A percentile compares a stretch with the other conserved stretches of the same genome.
phyloP scores from a whole-genome alignment of 2,113 vertebrate species.

The Grammomys dolichurus region DNA sequence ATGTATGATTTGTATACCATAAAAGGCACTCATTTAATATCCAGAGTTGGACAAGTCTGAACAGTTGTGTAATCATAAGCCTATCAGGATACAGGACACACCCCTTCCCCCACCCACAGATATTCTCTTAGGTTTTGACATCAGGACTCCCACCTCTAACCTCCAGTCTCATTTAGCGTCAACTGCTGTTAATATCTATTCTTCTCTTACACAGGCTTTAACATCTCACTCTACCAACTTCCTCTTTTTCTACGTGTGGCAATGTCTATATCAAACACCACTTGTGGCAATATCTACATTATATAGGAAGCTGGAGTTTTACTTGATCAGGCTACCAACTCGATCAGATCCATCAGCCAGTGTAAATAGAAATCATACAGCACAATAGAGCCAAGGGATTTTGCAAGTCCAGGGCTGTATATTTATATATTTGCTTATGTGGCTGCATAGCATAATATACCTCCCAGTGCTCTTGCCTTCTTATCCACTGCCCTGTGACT shows the following conservation, averaged over 20 bases:
- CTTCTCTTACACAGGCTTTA: neutral
- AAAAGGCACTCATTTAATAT: neutral
- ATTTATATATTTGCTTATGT: neutral
- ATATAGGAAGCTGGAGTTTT: neutral
- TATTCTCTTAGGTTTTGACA: neutral
- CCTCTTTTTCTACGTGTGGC: neutral
- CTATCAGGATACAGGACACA: neutral
- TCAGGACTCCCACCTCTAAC: rapidly evolving
- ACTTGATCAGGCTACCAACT: neutral
- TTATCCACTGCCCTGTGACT: too few relatives aligned
- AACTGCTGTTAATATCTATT: neutral
- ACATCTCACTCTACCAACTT: neutral
- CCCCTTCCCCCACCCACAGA: neutral
- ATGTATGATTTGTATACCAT: neutral
- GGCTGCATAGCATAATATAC: too few relatives aligned
- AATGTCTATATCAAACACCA: neutral
- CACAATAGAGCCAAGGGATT: neutral
- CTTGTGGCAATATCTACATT: neutral
- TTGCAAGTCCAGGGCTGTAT: neutral
- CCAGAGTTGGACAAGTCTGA: neutral
- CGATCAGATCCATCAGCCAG: neutral
- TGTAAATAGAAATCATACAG: neutral
- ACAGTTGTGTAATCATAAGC: neutral
- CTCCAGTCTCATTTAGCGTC: neutral
- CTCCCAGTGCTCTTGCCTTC: neutral